Evolutionary conservation across 92 coral and sea anemone genomes (phyloP).

Genomic region (Desmophyllum pertusum): DNA sequence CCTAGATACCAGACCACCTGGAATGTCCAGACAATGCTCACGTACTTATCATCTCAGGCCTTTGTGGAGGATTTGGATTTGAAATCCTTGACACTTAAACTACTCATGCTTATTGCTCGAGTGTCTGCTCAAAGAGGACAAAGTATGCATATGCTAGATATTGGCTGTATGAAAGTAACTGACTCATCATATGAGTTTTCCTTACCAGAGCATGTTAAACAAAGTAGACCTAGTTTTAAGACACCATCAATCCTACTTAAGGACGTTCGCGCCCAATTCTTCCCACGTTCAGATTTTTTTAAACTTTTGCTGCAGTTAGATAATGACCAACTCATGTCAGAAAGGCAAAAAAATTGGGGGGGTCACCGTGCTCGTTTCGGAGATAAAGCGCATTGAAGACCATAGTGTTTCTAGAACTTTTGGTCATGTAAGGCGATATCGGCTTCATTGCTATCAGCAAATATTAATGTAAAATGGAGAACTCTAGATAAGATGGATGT

Average conservation of each 20-base stretch:
- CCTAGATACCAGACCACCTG: conserved; percentile 2
- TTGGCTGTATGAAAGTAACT: conserved; percentile 29
- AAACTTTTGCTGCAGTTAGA: no score
- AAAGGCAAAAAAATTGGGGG: no score
- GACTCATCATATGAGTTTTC: conserved; percentile 42
- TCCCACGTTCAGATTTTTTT: no score
- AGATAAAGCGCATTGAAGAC: no score
- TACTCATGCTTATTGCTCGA: background rate
- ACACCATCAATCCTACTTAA: conserved; percentile 33
- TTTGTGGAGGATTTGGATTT: conserved; percentile 44
- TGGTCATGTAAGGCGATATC: no score
- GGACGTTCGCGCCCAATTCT: no score
- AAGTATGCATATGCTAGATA: conserved; percentile 36
- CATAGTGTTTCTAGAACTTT: no score
- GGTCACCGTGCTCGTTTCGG: no score
- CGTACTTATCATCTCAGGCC: conserved; percentile 30
- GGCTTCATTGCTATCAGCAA: no score
- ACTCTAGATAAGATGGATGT: no score
- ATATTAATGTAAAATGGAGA: no score
- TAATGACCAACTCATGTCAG: no score
- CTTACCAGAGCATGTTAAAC: conserved; percentile 38
- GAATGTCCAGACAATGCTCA: conserved; percentile 44
- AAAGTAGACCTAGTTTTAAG: conserved; percentile 24
- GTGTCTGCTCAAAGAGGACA: conserved; percentile 10
- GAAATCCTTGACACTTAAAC: conserved; percentile 41